Conservation (phyloP, 2,113 vertebrate species). For the Panthera leo region DNA sequence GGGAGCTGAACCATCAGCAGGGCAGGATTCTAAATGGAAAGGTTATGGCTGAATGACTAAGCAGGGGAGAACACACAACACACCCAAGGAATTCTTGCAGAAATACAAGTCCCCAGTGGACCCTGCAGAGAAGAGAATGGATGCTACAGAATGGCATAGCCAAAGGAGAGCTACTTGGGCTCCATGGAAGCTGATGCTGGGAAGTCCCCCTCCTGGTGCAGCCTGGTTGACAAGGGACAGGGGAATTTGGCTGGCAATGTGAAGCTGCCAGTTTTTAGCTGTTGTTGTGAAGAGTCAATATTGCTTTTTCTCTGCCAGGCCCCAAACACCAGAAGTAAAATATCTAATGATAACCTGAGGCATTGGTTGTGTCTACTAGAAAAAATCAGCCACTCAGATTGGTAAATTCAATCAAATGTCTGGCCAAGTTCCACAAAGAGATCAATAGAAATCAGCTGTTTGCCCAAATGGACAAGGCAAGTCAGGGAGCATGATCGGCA, state of each 20-base stretch:
- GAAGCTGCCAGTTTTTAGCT: slow-evolving; percentile 2
- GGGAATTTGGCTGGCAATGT: background rate
- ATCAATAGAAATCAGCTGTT: background rate
- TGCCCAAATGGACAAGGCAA: slow-evolving; percentile 11
- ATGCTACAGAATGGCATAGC: background rate
- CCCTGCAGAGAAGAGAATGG: background rate
- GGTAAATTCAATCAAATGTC: slow-evolving; percentile 55
- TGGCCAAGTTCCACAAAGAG: slow-evolving; percentile 4
- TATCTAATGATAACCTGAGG: slow-evolving; percentile 52
- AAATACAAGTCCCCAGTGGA: slow-evolving; percentile 33
- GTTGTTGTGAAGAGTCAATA: slow-evolving; percentile 33
- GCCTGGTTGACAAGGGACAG: background rate
- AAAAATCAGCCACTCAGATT: background rate
- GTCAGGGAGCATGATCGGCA: background rate
- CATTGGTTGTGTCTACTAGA: background rate
- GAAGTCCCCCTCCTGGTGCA: background rate
- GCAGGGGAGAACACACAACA: slow-evolving; percentile 38
- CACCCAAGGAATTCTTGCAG: slow-evolving; percentile 54
- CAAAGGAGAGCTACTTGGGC: background rate
- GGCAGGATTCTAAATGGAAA: slow-evolving; percentile 74
- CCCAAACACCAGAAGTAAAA: slow-evolving; percentile 58
- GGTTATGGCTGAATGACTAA: slow-evolving; percentile 71
- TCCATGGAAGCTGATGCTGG: background rate
- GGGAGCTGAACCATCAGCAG: slow-evolving; percentile 56
- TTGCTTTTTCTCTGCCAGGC: slow-evolving; percentile 60